Conservation (phyloP, 2,888 invertebrate genomes). For the Euplagia quadripunctaria region DNA sequence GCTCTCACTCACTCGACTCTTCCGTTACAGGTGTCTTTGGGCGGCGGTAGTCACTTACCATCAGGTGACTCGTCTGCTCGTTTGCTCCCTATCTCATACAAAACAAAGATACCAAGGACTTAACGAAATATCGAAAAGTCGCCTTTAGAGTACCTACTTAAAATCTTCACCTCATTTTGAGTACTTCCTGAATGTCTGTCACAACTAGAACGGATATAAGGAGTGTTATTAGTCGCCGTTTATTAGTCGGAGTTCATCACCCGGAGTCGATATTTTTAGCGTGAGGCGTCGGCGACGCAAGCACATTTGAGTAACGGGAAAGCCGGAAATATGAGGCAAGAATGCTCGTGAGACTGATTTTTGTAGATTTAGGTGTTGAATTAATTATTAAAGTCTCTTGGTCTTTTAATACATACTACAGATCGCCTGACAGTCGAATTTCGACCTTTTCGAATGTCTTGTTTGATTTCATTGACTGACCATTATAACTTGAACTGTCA, state of each 20-base stretch:
- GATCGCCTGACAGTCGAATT: no score
- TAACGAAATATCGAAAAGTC: no score
- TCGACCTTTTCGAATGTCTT: no score
- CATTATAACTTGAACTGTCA: no score
- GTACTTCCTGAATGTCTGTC: conserved; percentile 6
- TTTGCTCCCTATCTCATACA: no score
- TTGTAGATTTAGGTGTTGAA: conserved; percentile 2
- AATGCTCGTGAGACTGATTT: not conserved
- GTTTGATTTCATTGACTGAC: no score
- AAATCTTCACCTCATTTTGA: conserved; percentile 3
- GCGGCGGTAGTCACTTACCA: no score
- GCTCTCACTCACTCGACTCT: no score
- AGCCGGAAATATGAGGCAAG: conserved; percentile 56
- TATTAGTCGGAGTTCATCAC: conserved; percentile 60
- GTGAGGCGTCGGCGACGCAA: conserved; percentile 38
- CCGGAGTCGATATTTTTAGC: conserved; percentile 70
- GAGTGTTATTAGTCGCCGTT: conserved; percentile 37
- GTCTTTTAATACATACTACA: not conserved
- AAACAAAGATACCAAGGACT: no score
- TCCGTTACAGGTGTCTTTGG: no score
- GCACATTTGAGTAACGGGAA: conserved; percentile 64
- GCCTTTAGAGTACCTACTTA: not conserved
- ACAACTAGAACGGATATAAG: conserved; percentile 41
- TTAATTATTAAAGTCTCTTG: not conserved
- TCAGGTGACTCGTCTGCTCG: no score